phyloP scores from a whole-genome alignment of 2,888 invertebrate species.

The Caenorhabditis uteleia region DNA sequence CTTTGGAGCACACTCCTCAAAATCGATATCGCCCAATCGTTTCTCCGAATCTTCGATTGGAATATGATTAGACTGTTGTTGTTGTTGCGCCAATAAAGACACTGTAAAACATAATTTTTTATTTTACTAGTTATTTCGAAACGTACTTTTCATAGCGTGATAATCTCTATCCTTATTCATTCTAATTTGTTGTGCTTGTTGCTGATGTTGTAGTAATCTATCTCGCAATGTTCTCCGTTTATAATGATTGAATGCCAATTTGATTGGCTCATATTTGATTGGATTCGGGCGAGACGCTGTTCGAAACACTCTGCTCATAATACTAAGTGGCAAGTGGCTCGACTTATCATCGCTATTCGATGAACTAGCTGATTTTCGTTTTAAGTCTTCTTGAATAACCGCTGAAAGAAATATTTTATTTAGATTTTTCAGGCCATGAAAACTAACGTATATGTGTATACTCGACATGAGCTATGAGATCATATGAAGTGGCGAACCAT shows the following conservation, averaged over 20 bases:
- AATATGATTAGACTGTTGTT: background rate
- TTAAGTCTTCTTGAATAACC: slow-evolving; percentile 37
- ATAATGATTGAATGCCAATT: slow-evolving; percentile 47
- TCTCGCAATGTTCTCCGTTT: slow-evolving; percentile 13
- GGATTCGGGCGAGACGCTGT: slow-evolving; percentile 42
- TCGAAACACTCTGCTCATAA: slow-evolving; percentile 44
- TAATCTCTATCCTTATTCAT: background rate
- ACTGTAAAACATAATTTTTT: no score
- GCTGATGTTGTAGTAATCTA: background rate
- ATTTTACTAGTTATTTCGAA: no score
- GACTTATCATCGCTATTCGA: slow-evolving; percentile 5
- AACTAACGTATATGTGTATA: slow-evolving; percentile 46
- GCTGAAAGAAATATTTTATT: slow-evolving; percentile 17
- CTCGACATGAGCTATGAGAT: slow-evolving; percentile 50
- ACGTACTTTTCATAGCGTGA: no score
- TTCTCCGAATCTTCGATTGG: slow-evolving; percentile 13
- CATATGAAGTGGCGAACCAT: slow-evolving; percentile 42
- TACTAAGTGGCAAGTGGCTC: slow-evolving; percentile 50
- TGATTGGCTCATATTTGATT: slow-evolving; percentile 33
- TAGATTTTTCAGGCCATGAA: background rate
- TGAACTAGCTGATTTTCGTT: slow-evolving; percentile 10
- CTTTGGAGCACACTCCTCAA: slow-evolving; percentile 40
- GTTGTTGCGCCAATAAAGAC: no score
- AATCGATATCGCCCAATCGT: slow-evolving; percentile 15
- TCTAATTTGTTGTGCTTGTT: background rate